A percentile compares a stretch with the other conserved stretches of the same genome.
These are phyloP conservation scores for Amphimallon solstitiale DNA, from an alignment of 2,888 invertebrate species.

Conservation along the genomic window DNA sequence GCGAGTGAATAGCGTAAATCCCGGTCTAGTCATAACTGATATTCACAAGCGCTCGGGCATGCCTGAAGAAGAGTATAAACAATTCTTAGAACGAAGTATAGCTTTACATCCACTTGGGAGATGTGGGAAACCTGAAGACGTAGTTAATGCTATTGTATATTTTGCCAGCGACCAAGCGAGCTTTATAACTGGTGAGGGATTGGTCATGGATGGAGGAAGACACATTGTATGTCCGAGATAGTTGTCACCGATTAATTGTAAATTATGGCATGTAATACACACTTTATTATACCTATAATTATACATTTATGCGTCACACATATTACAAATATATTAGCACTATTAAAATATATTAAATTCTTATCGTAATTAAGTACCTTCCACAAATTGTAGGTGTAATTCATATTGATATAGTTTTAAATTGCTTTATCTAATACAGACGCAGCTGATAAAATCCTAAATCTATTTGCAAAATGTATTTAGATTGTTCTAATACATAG, in stretches of 20 bases:
- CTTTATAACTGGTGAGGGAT: conserved; percentile 67
- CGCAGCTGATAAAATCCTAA: too few species aligned
- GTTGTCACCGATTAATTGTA: background rate
- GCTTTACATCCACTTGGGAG: conserved; percentile 68
- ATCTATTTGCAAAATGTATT: too few species aligned
- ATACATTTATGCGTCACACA: too few species aligned
- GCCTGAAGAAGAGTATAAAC: conserved; percentile 11
- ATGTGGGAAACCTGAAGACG: conserved; percentile 65
- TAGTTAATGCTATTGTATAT: conserved; percentile 68
- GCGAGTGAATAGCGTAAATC: conserved; percentile 67
- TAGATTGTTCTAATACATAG: too few species aligned
- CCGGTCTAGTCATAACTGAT: conserved; percentile 67
- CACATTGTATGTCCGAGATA: background rate
- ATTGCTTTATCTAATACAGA: too few species aligned
- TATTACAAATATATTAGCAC: background rate
- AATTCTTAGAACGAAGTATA: conserved; percentile 66
- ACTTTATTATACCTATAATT: too few species aligned
- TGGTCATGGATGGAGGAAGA: conserved; percentile 70
- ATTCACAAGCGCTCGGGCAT: conserved; percentile 8
- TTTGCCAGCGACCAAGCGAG: conserved; percentile 66
- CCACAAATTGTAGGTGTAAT: too few species aligned
- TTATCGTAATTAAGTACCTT: too few species aligned
- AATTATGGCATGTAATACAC: too few species aligned
- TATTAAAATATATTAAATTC: too few species aligned
- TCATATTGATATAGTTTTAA: too few species aligned